Evolutionary conservation across 2,888 invertebrate genomes (phyloP).

Genomic region (Amiota minor): DNA sequence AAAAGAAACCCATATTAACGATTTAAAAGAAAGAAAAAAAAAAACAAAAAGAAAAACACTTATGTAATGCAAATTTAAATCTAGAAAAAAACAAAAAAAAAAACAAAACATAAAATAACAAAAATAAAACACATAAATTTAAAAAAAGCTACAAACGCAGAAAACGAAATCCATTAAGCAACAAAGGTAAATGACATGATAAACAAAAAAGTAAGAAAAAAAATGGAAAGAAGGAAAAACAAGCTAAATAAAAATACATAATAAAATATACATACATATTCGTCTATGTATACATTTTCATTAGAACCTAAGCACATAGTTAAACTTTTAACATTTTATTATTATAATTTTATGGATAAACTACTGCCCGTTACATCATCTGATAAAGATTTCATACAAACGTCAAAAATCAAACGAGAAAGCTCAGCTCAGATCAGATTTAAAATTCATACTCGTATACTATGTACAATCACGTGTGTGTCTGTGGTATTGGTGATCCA

Average conservation of each 20-base stretch:
- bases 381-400: constrained; percentile 68
- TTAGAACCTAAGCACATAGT: constrained; percentile 71
- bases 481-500: not conserved
- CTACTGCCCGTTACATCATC: constrained; percentile 71
- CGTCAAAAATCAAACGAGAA: constrained; percentile 36
- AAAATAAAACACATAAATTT: not conserved
- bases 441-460: constrained; percentile 30
- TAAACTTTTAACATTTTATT: constrained; percentile 73
- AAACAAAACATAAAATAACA: constrained; percentile 2
- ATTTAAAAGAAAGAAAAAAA: constrained; percentile 32
- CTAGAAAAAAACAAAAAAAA: constrained; percentile 13
- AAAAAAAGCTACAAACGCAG: constrained; percentile 16
- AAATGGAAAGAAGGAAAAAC: constrained; percentile 27
- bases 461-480: too few relatives aligned
- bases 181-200: not conserved
- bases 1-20: constrained; percentile 21
- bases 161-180: not conserved
- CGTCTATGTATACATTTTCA: constrained; percentile 72
- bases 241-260: constrained; percentile 47
- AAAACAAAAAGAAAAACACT: constrained; percentile 43
- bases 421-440: constrained; percentile 1
- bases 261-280: constrained; percentile 62
- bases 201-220: constrained; percentile 1
- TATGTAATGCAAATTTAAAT: constrained; percentile 53
- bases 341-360: constrained; percentile 71